A percentile compares a stretch with the other conserved stretches of the same genome.
Conservation (phyloP, 2,888 invertebrate species). For the Salticus scenicus region DNA sequence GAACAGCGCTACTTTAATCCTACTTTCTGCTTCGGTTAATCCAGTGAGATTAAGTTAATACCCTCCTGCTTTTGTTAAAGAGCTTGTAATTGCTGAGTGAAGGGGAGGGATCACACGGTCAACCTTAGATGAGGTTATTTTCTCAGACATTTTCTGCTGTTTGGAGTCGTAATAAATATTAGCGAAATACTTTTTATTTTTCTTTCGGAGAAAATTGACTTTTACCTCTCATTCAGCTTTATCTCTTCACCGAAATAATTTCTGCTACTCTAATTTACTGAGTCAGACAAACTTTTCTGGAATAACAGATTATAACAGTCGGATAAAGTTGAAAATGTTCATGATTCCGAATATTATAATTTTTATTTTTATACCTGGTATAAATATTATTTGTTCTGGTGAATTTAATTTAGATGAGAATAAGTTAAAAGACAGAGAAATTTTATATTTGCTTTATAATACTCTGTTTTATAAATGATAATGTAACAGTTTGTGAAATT, state of each 20-base stretch:
- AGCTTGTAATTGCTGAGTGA: constrained; percentile 44
- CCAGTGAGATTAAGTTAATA: constrained; percentile 60
- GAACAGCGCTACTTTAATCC: constrained; percentile 45
- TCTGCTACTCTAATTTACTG: background rate
- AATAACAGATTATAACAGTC: background rate
- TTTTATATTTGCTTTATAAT: too few relatives aligned
- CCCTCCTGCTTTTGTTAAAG: constrained; percentile 61
- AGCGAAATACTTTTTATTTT: constrained; percentile 32
- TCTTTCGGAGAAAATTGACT: constrained; percentile 36
- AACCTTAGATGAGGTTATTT: constrained; percentile 55
- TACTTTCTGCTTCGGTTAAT: constrained; percentile 63
- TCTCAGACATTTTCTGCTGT: constrained; percentile 33
- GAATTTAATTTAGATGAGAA: too few relatives aligned
- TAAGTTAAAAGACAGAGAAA: too few relatives aligned
- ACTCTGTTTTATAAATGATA: too few relatives aligned
- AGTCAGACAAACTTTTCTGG: background rate
- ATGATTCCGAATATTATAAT: background rate
- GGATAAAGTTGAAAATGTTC: background rate
- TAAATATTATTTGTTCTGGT: too few relatives aligned
- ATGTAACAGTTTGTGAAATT: too few relatives aligned
- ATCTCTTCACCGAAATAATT: background rate
- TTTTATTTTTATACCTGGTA: background rate
- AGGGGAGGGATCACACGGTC: constrained; percentile 43
- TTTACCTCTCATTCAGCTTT: background rate
- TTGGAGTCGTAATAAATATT: constrained; percentile 44